Conservation (phyloP, 2,113 vertebrate species). For the Lipophrys pholis region DNA sequence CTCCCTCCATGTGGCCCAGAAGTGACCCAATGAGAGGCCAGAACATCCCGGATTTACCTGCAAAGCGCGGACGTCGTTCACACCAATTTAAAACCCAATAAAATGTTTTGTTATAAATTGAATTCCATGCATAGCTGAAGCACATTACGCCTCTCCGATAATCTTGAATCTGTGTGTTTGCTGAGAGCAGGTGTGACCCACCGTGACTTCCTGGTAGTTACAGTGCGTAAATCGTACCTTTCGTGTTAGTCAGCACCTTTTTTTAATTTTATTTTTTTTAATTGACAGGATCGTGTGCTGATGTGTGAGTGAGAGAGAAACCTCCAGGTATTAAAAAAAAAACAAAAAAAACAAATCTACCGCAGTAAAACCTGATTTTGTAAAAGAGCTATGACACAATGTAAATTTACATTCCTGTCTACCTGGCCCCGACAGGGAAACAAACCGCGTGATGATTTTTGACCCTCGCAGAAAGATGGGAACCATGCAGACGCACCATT, state of each 20-base stretch:
- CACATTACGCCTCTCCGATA: conserved; percentile 64
- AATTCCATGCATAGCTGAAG: conserved; percentile 83
- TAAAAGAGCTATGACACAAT: conserved; percentile 66
- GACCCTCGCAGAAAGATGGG: conserved; percentile 20
- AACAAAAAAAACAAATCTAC: neutral
- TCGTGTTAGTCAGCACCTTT: conserved; percentile 71
- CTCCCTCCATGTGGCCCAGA: conserved; percentile 7
- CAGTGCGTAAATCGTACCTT: conserved; percentile 66
- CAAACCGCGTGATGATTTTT: conserved; percentile 25
- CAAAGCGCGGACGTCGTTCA: conserved; percentile 61
- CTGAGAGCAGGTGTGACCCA: conserved; percentile 52
- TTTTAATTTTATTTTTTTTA: too few relatives aligned
- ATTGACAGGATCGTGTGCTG: conserved; percentile 26
- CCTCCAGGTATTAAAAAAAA: conserved; percentile 51
- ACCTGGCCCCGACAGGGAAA: conserved; percentile 62
- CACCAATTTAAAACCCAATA: conserved; percentile 65
- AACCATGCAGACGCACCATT: conserved; percentile 63
- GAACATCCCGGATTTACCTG: conserved; percentile 44
- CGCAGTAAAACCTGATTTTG: conserved; percentile 51
- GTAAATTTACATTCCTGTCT: conserved; percentile 68
- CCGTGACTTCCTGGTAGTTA: conserved; percentile 47
- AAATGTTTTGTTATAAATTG: conserved; percentile 60
- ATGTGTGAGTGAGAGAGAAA: conserved; percentile 31
- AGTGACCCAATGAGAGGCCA: conserved; percentile 47
- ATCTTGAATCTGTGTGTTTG: conserved; percentile 50